These are phyloP conservation scores for Sepioteuthis lessoniana DNA, from an alignment of 2,888 invertebrate species.

Conservation along the genomic window DNA sequence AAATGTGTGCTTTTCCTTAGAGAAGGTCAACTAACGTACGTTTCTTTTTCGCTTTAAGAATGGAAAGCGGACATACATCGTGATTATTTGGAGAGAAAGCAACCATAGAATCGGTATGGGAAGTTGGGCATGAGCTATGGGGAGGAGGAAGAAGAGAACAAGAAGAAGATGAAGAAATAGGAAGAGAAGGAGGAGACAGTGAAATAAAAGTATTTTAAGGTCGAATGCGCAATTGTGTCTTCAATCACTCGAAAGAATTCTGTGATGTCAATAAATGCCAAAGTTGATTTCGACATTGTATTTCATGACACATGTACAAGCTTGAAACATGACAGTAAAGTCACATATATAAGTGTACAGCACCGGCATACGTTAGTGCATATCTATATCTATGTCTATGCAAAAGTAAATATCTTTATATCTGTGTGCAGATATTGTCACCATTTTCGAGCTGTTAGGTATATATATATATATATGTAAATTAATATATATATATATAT, in stretches of 20 bases:
- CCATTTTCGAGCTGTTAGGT: too few species aligned
- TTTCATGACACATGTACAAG: slow-evolving; percentile 21
- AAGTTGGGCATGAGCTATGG: too few species aligned
- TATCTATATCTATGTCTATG: neutral
- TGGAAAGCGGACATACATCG: neutral
- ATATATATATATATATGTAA: too few species aligned
- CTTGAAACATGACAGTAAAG: neutral
- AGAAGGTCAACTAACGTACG: slow-evolving; percentile 33
- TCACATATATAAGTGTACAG: neutral
- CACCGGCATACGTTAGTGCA: neutral
- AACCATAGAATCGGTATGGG: neutral
- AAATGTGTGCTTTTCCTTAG: neutral
- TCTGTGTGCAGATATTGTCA: neutral
- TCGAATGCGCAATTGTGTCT: neutral
- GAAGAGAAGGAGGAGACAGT: too few species aligned
- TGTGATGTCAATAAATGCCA: slow-evolving; percentile 9
- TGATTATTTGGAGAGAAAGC: neutral
- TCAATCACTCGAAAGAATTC: slow-evolving; percentile 33
- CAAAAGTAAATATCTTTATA: neutral
- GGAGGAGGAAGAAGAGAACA: too few species aligned
- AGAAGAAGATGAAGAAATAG: too few species aligned
- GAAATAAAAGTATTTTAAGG: neutral
- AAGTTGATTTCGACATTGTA: slow-evolving; percentile 33
- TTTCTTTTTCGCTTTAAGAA: neutral
- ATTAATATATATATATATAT: too few species aligned